Conservation (phyloP, 2,888 invertebrate species). For the Tupiocoris notatus region DNA sequence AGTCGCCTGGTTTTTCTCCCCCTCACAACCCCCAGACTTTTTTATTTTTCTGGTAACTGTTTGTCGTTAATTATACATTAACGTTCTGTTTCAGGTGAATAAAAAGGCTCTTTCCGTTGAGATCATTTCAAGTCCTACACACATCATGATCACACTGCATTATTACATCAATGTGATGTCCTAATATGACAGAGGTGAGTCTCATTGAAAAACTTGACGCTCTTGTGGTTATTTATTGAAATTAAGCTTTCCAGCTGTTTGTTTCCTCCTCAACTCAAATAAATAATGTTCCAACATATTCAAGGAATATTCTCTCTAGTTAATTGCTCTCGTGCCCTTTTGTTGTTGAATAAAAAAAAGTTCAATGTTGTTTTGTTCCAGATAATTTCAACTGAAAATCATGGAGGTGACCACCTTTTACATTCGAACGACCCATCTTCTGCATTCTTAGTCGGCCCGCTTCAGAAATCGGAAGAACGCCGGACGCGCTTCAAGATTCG, state of each 20-base stretch:
- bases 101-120: background rate
- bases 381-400: conserved; percentile 1
- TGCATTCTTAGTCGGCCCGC: background rate
- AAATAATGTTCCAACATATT: too few species aligned
- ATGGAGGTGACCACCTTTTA: conserved; percentile 25
- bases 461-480: background rate
- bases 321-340: too few species aligned
- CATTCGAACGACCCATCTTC: background rate
- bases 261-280: too few species aligned
- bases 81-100: conserved; percentile 15
- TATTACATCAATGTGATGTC: conserved; percentile 26
- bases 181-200: conserved; percentile 34
- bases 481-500: conserved; percentile 16
- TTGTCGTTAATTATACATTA: too few species aligned
- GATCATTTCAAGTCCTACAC: conserved; percentile 9
- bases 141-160: conserved; percentile 36
- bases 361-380: conserved; percentile 7
- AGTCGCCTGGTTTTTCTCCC: too few species aligned
- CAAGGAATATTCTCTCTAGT: too few species aligned
- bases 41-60: too few species aligned
- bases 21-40: too few species aligned
- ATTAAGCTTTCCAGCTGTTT: too few species aligned
- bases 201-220: too few species aligned
- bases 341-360: background rate
- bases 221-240: too few species aligned